Base-by-base conservation (phyloP, 1,140 invertebrate genomes). In the Philotrypesis tridentata region DNA sequence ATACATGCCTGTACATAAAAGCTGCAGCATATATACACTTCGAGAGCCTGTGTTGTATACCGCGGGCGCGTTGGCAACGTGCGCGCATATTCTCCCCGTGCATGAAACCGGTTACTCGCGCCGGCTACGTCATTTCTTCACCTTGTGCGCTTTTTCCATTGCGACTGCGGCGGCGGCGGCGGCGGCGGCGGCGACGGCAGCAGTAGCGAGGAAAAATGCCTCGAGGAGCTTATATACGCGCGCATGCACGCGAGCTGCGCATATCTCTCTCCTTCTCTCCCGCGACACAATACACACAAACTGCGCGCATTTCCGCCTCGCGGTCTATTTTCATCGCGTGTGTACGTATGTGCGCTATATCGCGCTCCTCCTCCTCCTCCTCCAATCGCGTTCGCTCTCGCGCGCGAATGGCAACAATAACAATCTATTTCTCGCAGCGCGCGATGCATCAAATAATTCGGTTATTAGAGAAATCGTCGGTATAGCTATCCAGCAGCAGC, bases 221-320 rank as follows among this genome's bases (percentile, higher is more conserved):
- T 4, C 60, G n/a, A 65, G 12, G 25, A 25, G 14, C 27, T 65
- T 67, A 67, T 27, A n/a, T n/a, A n/a, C n/a, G n/a, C n/a, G 61
- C 0, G 33, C 33, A 9, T 17, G 33, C 37, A 29, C n/a, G n/a
- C n/a, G n/a, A n/a, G n/a, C n/a, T 70, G 27, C 76, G 37, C 60
- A 5, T 9, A 77, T 9, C n/a, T n/a, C 55, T 3, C n/a, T n/a
- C n/a, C 14, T 3, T 60, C 55, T 3, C 55, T 4, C 55, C 2
- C 61, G 55, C 60, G 60, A 37, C 70, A 79, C 67, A 71, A 79
- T 79, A 79, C 60, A 37, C 29, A 29, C 68, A 37, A 37, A 17
- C 43, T 17, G 21, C 70, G 73, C 40, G 73, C 73, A 55, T 71
- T 82, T 82, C 80, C 80, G 80, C 67, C 67, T 82, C 75, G 75